These are phyloP conservation scores for Centropyge bicolor DNA, from an alignment of 2,797 vertebrate species.

Conservation along the genomic window DNA sequence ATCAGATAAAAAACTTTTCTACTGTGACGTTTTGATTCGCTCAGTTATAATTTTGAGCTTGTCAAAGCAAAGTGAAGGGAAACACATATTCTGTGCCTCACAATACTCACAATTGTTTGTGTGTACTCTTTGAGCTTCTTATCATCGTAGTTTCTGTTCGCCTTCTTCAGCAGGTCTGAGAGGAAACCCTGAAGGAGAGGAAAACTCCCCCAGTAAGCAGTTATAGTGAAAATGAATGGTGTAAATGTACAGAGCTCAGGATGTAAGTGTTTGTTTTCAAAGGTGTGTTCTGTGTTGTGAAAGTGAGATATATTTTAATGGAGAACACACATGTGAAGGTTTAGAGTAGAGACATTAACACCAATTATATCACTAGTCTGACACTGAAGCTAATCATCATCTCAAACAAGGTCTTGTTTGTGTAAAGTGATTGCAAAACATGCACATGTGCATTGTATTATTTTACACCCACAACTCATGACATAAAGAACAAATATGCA, in stretches of 20 bases:
- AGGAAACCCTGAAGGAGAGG: constrained; percentile 90
- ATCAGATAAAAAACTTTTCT: neutral
- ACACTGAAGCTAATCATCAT: constrained; percentile 11
- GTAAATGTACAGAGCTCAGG: neutral
- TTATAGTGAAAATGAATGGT: neutral
- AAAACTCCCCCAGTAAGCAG: neutral
- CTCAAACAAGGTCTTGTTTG: constrained; percentile 6
- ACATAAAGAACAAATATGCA: neutral
- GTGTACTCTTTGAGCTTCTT: constrained; percentile 96
- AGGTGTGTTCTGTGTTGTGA: neutral
- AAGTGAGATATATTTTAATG: neutral
- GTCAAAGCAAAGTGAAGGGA: neutral
- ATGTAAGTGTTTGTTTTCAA: neutral
- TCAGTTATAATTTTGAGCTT: neutral
- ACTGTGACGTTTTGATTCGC: neutral
- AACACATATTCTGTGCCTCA: neutral
- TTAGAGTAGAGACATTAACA: constrained; percentile 14
- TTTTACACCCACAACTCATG: neutral
- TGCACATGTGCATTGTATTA: neutral
- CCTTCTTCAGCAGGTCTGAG: constrained; percentile 95
- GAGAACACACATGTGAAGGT: neutral
- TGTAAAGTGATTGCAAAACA: constrained; percentile 12
- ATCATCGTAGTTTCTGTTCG: constrained; percentile 93
- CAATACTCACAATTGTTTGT: constrained; percentile 92
- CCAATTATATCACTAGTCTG: neutral